Evolutionary conservation across 1,140 invertebrate genomes (phyloP), one percentile per base, ranked within the genome.

Genomic region (Halotydeus destructor): DNA sequence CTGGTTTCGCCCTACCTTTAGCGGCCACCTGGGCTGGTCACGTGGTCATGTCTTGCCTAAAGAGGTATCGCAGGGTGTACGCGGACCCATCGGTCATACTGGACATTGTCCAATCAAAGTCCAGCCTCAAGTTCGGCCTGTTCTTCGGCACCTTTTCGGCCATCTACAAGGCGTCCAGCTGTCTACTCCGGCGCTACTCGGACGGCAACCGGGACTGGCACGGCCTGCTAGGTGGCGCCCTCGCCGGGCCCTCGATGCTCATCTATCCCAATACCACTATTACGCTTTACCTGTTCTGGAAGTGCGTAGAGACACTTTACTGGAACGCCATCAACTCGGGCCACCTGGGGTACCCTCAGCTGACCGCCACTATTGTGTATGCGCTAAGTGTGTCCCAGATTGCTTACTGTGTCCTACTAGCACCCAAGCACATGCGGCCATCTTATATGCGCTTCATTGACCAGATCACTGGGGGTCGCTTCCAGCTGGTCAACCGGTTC

Each of bases 401-500:
- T 12, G 81, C 83, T 54, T 78, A 82, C 61, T 71, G 70, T 26
- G 45, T 74, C 46, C 68, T 82, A 22, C 46, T 82, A 38, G 78
- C 83, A 56, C 77, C 79, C 8, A 70, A 76, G 44, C 74, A 72
- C 54, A 56, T 84, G 28, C 65, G 79, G 51, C 62, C 74, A 6
- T 78, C 76, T n/a, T 84, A 83, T 57, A 80, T 74, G 68, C 77
- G 74, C 54, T 84, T 82, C 57, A 60, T 84, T 23, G 65, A 72
- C 41, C 68, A 65, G 47, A 60, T 81, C 26, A 81, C 79, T 6
- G 74, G 75, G 30, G 71, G 72, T 59, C 71, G 72, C 76, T 23
- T 45, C 12, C 35, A 45, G 5, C 19, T 25, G 37, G 43, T 52
- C 3, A 52, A 52, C 28, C 31, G 50, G 23, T 38, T 45, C 34